Evolutionary conservation across 2,797 vertebrate species (phyloP).

Genomic region (Gymnodraco acuticeps): DNA sequence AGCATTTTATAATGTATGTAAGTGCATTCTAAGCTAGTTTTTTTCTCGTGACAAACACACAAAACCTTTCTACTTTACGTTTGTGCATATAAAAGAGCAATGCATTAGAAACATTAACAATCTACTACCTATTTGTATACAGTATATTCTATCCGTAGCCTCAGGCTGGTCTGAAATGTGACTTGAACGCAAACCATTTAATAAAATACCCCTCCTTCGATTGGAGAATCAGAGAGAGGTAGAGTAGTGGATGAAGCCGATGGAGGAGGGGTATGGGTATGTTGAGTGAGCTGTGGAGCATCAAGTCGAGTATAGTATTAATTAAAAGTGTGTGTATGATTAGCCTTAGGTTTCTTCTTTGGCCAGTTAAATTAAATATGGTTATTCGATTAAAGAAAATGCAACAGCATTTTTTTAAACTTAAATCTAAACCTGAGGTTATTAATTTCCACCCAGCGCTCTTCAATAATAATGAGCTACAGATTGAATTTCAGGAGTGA

Average conservation of each 20-base stretch:
- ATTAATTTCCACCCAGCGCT: background rate
- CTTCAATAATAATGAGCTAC: conserved; percentile 6
- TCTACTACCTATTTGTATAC: no score
- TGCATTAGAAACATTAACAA: background rate
- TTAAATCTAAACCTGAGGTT: conserved; percentile 19
- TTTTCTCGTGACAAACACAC: background rate
- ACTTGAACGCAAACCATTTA: conserved; percentile 14
- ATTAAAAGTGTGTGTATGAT: conserved; percentile 36
- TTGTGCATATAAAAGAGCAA: background rate
- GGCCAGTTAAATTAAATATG: conserved; percentile 42
- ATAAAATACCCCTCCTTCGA: background rate
- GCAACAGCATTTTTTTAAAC: conserved; percentile 11
- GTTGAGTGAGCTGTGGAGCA: conserved; percentile 10
- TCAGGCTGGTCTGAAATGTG: background rate
- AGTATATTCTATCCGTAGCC: background rate
- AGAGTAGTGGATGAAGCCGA: background rate
- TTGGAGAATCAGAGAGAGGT: background rate
- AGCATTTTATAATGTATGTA: background rate
- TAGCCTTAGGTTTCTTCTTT: conserved; percentile 13
- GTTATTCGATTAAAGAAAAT: conserved; percentile 26
- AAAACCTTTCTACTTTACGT: background rate
- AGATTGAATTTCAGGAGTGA: conserved; percentile 21
- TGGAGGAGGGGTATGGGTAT: background rate
- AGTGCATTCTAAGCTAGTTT: background rate
- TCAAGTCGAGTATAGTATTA: background rate